phyloP scores from a whole-genome alignment of 1,140 invertebrate genomes.

The Eufriesea mexicana region DNA sequence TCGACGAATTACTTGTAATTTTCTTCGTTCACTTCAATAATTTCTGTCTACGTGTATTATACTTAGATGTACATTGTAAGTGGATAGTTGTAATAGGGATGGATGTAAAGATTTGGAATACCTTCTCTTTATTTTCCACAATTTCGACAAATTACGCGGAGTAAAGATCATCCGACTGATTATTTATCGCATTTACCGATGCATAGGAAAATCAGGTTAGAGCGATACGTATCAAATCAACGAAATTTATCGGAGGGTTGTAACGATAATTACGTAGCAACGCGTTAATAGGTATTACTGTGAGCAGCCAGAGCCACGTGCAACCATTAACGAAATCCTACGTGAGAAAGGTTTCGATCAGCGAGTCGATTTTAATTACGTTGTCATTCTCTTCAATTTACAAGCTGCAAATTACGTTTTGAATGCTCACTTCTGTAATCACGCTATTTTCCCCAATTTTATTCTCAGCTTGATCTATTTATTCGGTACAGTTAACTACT shows the following conservation, averaged over 20 bases:
- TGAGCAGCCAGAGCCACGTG: conserved; percentile 30
- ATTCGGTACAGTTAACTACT: neutral
- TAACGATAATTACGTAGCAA: conserved; percentile 57
- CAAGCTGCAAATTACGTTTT: conserved; percentile 9
- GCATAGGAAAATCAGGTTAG: conserved; percentile 34
- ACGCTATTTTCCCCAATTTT: neutral
- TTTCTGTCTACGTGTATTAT: no score
- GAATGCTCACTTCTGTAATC: no score
- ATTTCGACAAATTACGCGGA: neutral
- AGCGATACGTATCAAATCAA: conserved; percentile 38
- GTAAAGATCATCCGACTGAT: neutral
- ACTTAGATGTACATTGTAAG: no score
- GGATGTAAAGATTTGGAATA: neutral
- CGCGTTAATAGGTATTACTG: conserved; percentile 50
- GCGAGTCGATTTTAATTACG: conserved; percentile 49
- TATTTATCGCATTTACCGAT: conserved; percentile 14
- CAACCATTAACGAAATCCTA: conserved; percentile 53
- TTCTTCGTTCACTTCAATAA: no score
- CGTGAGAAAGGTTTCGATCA: conserved; percentile 51
- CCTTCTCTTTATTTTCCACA: neutral
- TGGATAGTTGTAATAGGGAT: no score
- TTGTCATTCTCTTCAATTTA: conserved; percentile 49
- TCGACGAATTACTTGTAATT: no score
- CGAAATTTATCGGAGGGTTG: conserved; percentile 40
- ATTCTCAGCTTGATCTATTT: neutral